Evolutionary conservation across 2,888 invertebrate species (phyloP), one percentile per base, ranked within the genome.

Genomic region (Thecophora atra): DNA sequence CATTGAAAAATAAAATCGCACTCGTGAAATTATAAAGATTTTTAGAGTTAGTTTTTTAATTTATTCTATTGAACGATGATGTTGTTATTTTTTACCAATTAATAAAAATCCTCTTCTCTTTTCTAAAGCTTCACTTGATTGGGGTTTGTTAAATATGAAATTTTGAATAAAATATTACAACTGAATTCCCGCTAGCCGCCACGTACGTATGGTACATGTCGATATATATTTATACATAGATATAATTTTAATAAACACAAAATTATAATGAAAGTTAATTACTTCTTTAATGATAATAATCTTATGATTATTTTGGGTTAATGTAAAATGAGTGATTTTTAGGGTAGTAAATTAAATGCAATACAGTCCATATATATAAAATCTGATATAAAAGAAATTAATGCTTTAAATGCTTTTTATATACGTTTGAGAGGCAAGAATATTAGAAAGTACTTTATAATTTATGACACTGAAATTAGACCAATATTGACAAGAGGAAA

Each of bases 51-150:
- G 66, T 60, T 72, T 76, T 77, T 68, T 56, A 74, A 73, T 66
- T 74, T 74, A 77, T 77, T 76, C 56, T 72, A 63, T 73, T 52
- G 13, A 24, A 37, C 37, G 37, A 37, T 37, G 42, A 67, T 76
- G 74, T 42, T 75, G 54, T 51, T 75, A 73, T 75, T 70, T 73
- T 76, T 69, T 75, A 78, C 82, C 82, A 81, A 82, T 82, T 81
- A 78, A 77, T 77, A 76, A 76, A 73, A 77, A 83, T 86, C 85
- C 85, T 85, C 85, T 86, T 86, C 81, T 84, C 85, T 85, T 85
- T 86, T 84, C 85, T 84, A 82, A 78, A 78, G 81, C 81, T 78
- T 77, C 77, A 76, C 77, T 77, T 75, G 75, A 30, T 74, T 76
- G 24, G 74, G 73, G 56, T 62, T 62, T 58, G 58, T 37, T 62